Evolutionary conservation across 1,140 invertebrate species (phyloP).

Genomic region (Phthorimaea operculella): DNA sequence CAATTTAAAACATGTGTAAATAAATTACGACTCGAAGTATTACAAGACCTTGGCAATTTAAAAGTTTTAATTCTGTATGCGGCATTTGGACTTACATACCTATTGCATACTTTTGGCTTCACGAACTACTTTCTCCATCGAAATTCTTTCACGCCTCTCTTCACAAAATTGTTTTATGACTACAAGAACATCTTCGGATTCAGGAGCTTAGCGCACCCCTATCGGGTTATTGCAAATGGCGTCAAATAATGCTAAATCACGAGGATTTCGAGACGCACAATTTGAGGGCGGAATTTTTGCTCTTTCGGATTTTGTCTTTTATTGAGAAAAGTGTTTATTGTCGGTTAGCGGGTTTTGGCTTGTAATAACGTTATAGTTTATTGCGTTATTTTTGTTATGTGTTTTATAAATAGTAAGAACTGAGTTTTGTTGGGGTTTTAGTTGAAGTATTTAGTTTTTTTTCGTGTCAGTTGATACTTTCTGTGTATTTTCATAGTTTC

Average conservation of each 20-base stretch:
- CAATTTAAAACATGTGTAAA: no score
- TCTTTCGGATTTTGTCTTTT: constrained; percentile 42
- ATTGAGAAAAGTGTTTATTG: constrained; percentile 55
- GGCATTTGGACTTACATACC: no score
- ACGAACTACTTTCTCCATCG: no score
- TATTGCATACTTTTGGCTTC: no score
- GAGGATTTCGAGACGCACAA: constrained; percentile 32
- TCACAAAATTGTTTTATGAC: neutral
- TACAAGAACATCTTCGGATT: neutral
- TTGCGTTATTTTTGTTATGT: neutral
- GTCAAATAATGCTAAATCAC: constrained; percentile 49
- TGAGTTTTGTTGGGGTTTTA: no score
- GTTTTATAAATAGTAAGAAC: neutral
- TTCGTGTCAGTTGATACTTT: no score
- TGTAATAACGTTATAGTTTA: neutral
- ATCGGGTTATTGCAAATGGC: constrained; percentile 45
- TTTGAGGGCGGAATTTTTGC: constrained; percentile 23
- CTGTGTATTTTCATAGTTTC: no score
- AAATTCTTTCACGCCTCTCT: neutral
- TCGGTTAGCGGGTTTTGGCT: constrained; percentile 1
- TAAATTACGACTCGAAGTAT: no score
- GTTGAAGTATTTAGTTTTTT: no score
- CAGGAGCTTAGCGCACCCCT: neutral
- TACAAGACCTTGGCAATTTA: no score
- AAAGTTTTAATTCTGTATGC: no score